Percentiles rank a stretch among this genome's conserved stretches.
phyloP scores from a whole-genome alignment of 2,797 vertebrate genomes.

The Morelia viridis region DNA sequence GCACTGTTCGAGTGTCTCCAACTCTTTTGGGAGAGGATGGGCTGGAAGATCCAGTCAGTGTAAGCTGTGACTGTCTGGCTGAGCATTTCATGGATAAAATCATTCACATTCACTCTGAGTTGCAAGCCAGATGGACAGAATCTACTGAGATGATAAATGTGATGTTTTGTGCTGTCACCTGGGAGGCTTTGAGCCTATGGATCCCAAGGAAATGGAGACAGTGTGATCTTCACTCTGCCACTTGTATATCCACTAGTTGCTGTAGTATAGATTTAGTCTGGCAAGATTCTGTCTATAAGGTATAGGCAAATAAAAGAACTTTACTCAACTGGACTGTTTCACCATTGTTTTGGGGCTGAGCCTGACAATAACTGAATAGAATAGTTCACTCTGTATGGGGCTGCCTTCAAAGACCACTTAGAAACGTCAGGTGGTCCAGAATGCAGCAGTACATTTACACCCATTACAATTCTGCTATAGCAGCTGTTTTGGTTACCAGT shows the following conservation, averaged over 20 bases:
- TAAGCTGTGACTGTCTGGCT: not conserved
- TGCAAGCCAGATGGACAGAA: not conserved
- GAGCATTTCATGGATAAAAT: not conserved
- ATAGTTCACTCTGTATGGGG: not conserved
- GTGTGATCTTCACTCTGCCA: not conserved
- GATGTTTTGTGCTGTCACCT: not conserved
- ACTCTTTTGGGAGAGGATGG: not conserved
- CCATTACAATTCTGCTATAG: not conserved
- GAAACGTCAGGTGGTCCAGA: not conserved
- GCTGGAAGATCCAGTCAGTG: not conserved
- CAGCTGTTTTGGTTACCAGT: not conserved
- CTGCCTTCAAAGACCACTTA: not conserved
- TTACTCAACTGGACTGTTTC: no score
- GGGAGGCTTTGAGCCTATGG: not conserved
- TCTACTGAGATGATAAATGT: not conserved
- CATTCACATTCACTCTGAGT: not conserved
- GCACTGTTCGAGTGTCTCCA: not conserved
- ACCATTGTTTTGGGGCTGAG: no score
- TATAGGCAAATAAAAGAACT: not conserved
- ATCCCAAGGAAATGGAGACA: not conserved
- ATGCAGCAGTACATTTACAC: not conserved
- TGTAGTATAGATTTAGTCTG: no score
- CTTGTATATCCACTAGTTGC: no score
- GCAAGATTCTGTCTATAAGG: no score
- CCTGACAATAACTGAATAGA: not conserved